Evolutionary conservation across 2,888 invertebrate species (phyloP).

Genomic region (Abrostola triplasia): DNA sequence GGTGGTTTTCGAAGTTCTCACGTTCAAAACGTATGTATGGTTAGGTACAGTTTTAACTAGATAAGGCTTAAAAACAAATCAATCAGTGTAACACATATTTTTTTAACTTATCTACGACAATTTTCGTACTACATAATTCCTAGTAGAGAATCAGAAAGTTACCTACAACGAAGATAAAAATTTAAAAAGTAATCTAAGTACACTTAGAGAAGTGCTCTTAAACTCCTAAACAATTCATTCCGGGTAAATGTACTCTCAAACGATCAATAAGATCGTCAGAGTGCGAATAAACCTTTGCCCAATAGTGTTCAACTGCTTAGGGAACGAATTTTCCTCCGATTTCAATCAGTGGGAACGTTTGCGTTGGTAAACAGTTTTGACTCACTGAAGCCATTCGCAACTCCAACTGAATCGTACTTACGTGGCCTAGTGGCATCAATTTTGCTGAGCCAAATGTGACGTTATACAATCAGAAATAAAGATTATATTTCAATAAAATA

Average conservation of each 20-base stretch:
- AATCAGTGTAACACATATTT: no score
- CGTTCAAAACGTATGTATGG: no score
- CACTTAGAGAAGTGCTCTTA: conserved; percentile 7
- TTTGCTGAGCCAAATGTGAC: conserved; percentile 28
- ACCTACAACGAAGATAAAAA: no score
- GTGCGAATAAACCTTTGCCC: conserved; percentile 35
- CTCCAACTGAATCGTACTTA: conserved; percentile 32
- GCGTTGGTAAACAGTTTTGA: conserved; percentile 53
- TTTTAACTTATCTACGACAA: no score
- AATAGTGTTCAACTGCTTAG: conserved; percentile 31
- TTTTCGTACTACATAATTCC: no score
- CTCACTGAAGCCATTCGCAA: conserved; percentile 45
- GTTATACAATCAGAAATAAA: conserved; percentile 24
- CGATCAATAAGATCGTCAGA: conserved; percentile 31
- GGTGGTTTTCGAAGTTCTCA: no score
- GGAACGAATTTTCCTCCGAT: conserved; percentile 41
- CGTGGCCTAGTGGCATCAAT: conserved; percentile 12
- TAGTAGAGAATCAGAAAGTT: no score
- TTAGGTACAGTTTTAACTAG: no score
- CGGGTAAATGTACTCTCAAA: conserved; percentile 32
- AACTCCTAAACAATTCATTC: conserved; percentile 11
- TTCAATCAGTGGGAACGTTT: conserved; percentile 47
- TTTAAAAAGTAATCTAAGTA: no score
- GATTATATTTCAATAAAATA: conserved; percentile 31
- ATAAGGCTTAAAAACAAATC: no score